Evolutionary conservation across 2,888 invertebrate species (phyloP).

Genomic region (Thereva nobilitata): DNA sequence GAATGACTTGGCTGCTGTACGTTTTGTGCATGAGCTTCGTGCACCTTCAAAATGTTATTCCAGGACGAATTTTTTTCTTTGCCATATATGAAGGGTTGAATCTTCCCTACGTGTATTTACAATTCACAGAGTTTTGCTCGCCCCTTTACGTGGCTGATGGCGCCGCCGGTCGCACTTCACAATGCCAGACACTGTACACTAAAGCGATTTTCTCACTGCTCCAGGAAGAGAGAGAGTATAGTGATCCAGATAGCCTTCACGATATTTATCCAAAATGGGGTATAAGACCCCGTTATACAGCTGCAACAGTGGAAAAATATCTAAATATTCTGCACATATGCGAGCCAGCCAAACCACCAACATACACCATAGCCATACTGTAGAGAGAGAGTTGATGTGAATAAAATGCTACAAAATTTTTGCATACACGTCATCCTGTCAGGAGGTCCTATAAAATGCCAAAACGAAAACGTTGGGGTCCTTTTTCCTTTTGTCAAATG

Average conservation of each 20-base stretch:
- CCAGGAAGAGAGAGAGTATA: too few relatives aligned
- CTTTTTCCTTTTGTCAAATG: slow-evolving; percentile 6
- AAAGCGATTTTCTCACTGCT: too few relatives aligned
- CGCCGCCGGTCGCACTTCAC: too few relatives aligned
- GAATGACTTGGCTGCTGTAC: not conserved
- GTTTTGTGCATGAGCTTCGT: slow-evolving; percentile 9
- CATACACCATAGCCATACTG: too few relatives aligned
- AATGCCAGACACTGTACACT: too few relatives aligned
- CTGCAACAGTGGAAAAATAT: slow-evolving; percentile 22
- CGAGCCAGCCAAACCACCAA: not conserved
- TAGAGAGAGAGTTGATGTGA: not conserved
- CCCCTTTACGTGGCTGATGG: too few relatives aligned
- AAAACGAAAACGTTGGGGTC: not conserved
- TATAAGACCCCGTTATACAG: not conserved
- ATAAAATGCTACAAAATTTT: slow-evolving; percentile 25
- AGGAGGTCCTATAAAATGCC: slow-evolving; percentile 11
- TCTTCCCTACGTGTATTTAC: slow-evolving; percentile 18
- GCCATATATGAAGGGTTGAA: not conserved
- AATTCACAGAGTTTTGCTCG: slow-evolving; percentile 1
- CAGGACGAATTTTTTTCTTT: not conserved
- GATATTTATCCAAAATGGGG: too few relatives aligned
- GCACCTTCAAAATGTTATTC: slow-evolving; percentile 19
- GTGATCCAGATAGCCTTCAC: too few relatives aligned
- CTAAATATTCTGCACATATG: slow-evolving; percentile 29
- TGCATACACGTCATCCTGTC: slow-evolving; percentile 31